Base-by-base conservation (phyloP, 2,888 invertebrate genomes). In the Cheilosia variabilis region DNA sequence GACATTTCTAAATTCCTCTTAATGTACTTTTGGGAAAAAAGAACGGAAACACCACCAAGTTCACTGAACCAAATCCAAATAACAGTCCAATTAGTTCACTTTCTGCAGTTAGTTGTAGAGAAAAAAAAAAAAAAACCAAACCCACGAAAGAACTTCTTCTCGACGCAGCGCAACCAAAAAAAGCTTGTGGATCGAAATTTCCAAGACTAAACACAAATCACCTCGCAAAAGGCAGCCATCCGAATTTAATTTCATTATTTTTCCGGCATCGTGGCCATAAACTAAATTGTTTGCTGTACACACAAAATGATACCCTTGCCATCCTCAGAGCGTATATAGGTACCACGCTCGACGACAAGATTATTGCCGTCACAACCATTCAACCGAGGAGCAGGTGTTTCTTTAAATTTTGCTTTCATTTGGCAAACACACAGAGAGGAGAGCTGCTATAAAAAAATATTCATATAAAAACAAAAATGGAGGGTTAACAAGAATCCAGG, bases 171-270 rank as follows among this genome's bases (percentile, higher is more conserved):
- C 31, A 47, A 57, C 57, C 63, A 47, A 71, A 71, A 53, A 55
- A 22, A 60, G 45, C 31, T 76, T 24, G 31, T n/a, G 47, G 17
- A 63, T 31, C 57, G 9, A 65, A 34, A 63, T 57, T 50, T 37
- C 13, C 37, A 13, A 37, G 10, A 71, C 19, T 34, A 9, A 31
- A 31, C 31, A 31, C 31, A 37, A 79, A 43, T 9, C 31, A 27
- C 27, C 55, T 15, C 37, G 50, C 43, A 45, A 5, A 37, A 22
- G 53, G 2, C 13, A 53, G 13, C 47, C 62, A 60, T 41, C 13
- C 55, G 22, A 79, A 69, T 83, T 78, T 17, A 75, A 79, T 79
- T 84, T 79, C 63, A 83, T 73, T 79, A 60, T 68, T 73, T 76
- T 78, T 73, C 73, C 68, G 57, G 45, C 52, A 68, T 58, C 58